Base-by-base conservation (phyloP, 2,888 invertebrate species). In the Nemotelus nigrinus region DNA sequence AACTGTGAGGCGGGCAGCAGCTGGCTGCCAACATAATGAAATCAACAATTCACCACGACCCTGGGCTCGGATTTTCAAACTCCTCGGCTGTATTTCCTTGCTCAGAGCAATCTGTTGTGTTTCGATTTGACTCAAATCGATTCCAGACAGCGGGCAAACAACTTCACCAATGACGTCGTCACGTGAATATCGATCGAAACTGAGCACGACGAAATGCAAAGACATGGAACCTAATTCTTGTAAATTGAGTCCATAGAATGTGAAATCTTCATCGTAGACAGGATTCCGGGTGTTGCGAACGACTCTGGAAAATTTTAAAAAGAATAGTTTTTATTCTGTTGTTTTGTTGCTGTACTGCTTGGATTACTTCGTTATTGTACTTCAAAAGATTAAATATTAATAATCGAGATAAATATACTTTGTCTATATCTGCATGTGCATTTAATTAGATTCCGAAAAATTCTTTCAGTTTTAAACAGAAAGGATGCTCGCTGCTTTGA, bases 111-210 rank as follows among this genome's bases (percentile, higher is more conserved):
- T 91, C 82, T 94, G 93, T 85, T 95, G 93, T 85, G 93, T 91
- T 83, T 91, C 93, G 7, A 93, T 92, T 82, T 93, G 91, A 45
- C 91, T 90, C 76, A 93, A 87, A 83, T 92, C 93, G 80, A 87
- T 84, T 53, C 90, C 89, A 78, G 91, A 90, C 82, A 96, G 87
- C n/a, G 94, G 92, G 82, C 95, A 95, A 82, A 97, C 93, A 77
- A 98, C 96, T 87, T 99, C 99, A 2, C 99, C 99, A 82, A 99
- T 97, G 83, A 99, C 96, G 87, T 99, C 98, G 85, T 99, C 99
- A 41, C 99, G 93, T 50, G 98, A 98, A 86, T 98, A 99, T 85
- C 98, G 93, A 88, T 98, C 98, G 87, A 97, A 98, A 88, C 95
- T 98, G 85, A 95, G 90, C 39, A 97, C 94, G 77, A 96, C 95